phyloP scores from a whole-genome alignment of 2,113 vertebrate species.

The Malurus cyaneus region DNA sequence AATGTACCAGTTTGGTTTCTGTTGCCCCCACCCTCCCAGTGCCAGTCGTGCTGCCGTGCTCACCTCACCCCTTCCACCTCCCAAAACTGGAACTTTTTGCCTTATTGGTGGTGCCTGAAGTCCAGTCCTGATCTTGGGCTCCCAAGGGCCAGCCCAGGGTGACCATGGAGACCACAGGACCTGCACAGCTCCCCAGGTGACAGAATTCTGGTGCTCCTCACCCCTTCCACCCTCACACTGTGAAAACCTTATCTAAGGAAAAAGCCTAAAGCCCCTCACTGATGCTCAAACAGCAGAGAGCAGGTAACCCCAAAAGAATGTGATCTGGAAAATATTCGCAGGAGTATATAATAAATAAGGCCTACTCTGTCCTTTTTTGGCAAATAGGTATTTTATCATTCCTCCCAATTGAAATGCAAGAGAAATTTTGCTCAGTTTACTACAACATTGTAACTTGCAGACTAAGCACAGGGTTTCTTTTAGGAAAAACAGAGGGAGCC shows the following conservation, averaged over 20 bases:
- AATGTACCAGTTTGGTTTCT: not conserved
- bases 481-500: not conserved
- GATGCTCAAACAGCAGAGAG: not conserved
- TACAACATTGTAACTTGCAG: not conserved
- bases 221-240: not conserved
- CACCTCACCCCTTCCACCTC: not conserved
- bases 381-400: not conserved
- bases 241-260: not conserved
- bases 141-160: not conserved
- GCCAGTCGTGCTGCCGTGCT: accelerated
- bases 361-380: not conserved
- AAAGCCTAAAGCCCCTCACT: not conserved
- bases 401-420: not conserved
- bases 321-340: not conserved
- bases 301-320: not conserved
- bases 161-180: not conserved
- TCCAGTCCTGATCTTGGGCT: not conserved
- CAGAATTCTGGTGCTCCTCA: not conserved
- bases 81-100: not conserved
- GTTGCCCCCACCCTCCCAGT: not conserved
- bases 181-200: not conserved
- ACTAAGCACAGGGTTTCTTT: not conserved
- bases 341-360: not conserved
- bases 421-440: not conserved
- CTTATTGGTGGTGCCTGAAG: not conserved